Evolutionary conservation across 2,797 vertebrate genomes (phyloP).

Genomic region (Sebastes kiyomatsui): DNA sequence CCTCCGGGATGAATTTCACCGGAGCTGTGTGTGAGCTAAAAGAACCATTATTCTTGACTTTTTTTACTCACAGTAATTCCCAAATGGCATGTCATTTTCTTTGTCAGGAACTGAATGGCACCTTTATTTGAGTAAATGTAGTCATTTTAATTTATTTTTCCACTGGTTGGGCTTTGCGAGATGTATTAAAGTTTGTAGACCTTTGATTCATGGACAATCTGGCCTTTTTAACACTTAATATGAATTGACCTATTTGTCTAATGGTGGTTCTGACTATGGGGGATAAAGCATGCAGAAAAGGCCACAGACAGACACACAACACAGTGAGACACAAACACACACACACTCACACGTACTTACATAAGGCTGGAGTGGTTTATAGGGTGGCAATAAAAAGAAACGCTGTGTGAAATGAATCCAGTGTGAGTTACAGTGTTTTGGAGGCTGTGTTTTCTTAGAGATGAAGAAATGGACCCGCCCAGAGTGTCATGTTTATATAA

Average conservation of each 20-base stretch:
- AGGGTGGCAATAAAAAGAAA: constrained; percentile 72
- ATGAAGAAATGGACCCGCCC: constrained; percentile 64
- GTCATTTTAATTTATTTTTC: constrained; percentile 48
- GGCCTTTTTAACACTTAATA: constrained; percentile 61
- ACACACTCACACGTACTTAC: constrained; percentile 10
- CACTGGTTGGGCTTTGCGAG: constrained; percentile 32
- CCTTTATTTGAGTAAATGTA: constrained; percentile 51
- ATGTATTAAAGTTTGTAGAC: constrained; percentile 43
- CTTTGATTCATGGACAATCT: constrained; percentile 69
- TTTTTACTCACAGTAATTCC: constrained; percentile 17
- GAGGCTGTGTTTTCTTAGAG: constrained; percentile 67
- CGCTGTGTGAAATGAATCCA: constrained; percentile 68
- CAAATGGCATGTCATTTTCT: constrained; percentile 36
- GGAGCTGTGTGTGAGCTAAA: constrained; percentile 25
- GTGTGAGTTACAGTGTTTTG: constrained; percentile 65
- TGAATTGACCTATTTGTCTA: constrained; percentile 75
- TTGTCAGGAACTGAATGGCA: constrained; percentile 48
- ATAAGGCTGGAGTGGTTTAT: constrained; percentile 64
- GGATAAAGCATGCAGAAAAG: constrained; percentile 45
- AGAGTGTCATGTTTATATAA: constrained; percentile 61
- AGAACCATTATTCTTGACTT: constrained; percentile 19
- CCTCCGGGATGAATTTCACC: constrained; percentile 6
- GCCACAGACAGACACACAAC: constrained; percentile 40
- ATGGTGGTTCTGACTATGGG: constrained; percentile 37
- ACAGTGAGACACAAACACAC: not conserved